Evolutionary conservation across 2,113 vertebrate species (phyloP).

Genomic region (Hippocampus abdominalis): DNA sequence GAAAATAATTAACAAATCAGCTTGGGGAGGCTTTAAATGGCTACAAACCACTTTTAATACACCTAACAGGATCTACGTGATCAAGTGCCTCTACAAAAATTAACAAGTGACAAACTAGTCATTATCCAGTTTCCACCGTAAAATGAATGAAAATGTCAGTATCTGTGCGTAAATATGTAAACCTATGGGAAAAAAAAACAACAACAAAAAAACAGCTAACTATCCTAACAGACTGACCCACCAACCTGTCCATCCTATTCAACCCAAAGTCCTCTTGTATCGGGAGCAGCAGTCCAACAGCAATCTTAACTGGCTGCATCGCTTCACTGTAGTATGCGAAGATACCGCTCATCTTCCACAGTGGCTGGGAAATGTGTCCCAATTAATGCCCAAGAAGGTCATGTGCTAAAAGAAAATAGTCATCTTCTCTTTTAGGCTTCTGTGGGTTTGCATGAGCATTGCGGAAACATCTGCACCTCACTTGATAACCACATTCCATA

Average conservation of each 20-base stretch:
- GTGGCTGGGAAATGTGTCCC: conserved; percentile 24
- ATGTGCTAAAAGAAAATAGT: not conserved
- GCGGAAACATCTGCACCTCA: conserved; percentile 28
- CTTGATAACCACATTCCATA: conserved; percentile 24
- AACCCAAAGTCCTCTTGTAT: conserved; percentile 28
- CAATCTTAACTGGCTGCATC: conserved; percentile 30
- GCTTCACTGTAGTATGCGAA: conserved; percentile 34
- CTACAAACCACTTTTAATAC: conserved; percentile 19
- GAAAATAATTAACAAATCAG: conserved; percentile 5
- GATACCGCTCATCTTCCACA: conserved; percentile 30
- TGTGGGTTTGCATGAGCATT: conserved; percentile 39
- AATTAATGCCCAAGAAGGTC: conserved; percentile 48
- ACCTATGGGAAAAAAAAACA: conserved; percentile 36
- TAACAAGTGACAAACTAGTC: conserved; percentile 16
- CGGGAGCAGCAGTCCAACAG: conserved; percentile 49
- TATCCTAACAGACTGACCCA: conserved; percentile 30
- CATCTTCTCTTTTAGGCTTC: conserved; percentile 26
- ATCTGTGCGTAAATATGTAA: conserved; percentile 42
- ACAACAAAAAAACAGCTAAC: conserved; percentile 29
- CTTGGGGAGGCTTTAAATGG: conserved; percentile 18
- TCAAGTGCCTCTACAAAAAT: conserved; percentile 15
- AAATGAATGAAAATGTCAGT: conserved; percentile 25
- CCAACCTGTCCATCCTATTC: conserved; percentile 28
- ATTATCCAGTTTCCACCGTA: conserved; percentile 4
- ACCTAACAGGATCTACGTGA: conserved; percentile 8